phyloP scores from a whole-genome alignment of 2,113 vertebrate genomes.

The Paralichthys olivaceus region DNA sequence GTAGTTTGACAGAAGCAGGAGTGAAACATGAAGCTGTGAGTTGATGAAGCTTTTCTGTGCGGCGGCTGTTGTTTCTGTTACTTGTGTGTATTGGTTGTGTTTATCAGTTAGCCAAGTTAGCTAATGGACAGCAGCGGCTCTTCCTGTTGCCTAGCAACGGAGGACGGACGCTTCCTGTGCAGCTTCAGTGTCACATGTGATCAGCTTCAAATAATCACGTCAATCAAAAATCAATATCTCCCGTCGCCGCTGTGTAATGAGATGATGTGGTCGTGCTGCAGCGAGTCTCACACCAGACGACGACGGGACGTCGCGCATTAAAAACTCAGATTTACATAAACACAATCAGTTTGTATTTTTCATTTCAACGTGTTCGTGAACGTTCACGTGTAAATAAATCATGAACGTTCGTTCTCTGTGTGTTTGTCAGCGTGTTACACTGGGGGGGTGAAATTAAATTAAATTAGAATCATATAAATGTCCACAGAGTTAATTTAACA shows the following conservation, averaged over 20 bases:
- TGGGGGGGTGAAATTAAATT: neutral
- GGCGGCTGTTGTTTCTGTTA: too few species aligned
- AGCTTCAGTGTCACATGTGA: too few species aligned
- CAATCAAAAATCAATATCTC: slow-evolving; percentile 43
- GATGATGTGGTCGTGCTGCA: too few species aligned
- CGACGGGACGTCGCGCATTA: too few species aligned
- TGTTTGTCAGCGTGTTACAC: too few species aligned
- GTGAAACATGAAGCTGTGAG: too few species aligned
- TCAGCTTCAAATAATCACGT: slow-evolving; percentile 21
- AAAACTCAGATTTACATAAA: neutral
- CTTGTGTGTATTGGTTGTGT: neutral
- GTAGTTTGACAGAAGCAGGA: too few species aligned
- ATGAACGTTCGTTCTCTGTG: too few species aligned
- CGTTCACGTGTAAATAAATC: too few species aligned
- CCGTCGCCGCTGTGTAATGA: neutral
- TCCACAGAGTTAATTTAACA: slow-evolving; percentile 27
- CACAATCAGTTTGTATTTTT: neutral
- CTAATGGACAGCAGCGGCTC: neutral
- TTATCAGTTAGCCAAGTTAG: neutral
- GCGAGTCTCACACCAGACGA: too few species aligned
- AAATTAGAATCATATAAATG: slow-evolving; percentile 28
- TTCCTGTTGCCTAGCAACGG: slow-evolving; percentile 48
- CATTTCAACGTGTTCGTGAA: neutral
- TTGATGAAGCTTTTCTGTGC: too few species aligned
- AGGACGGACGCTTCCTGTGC: too few species aligned